Percentiles rank a stretch among this genome's conserved stretches.
Evolutionary conservation across 1,140 invertebrate species (phyloP).

Genomic region (Drosophila sechellia): DNA sequence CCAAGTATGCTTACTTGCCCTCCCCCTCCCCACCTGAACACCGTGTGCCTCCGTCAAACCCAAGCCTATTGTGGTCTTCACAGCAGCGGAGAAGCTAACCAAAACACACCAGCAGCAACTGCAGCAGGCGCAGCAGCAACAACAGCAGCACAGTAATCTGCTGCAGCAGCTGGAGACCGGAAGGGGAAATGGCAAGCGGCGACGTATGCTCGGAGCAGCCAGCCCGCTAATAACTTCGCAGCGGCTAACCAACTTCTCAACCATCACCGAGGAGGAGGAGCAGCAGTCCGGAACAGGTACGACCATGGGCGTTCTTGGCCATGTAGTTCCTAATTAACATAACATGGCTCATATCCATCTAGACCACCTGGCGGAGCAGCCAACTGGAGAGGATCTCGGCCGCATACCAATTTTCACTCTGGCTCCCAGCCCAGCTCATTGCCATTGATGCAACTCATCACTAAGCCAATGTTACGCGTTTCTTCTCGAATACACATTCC

Average conservation of each 20-base stretch:
- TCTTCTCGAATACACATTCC: neutral
- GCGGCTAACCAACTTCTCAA: constrained; percentile 69
- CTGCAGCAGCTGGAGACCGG: constrained; percentile 19
- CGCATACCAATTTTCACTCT: constrained; percentile 55
- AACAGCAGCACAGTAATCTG: constrained; percentile 9
- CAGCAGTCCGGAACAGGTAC: constrained; percentile 50
- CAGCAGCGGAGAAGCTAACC: constrained; percentile 52
- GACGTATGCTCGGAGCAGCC: constrained; percentile 46
- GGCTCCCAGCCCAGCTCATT: constrained; percentile 33
- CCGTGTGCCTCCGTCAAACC: constrained; percentile 7
- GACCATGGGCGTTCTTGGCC: neutral
- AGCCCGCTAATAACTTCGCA: constrained; percentile 74
- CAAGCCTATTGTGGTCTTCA: constrained; percentile 59
- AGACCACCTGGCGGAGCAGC: constrained; percentile 34
- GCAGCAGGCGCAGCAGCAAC: constrained; percentile 22
- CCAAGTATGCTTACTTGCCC: constrained; percentile 24
- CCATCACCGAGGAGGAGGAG: constrained; percentile 77
- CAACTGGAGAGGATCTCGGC: constrained; percentile 18
- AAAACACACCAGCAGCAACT: constrained; percentile 53
- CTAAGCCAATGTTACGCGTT: constrained; percentile 23
- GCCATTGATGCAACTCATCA: constrained; percentile 39
- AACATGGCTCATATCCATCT: neutral
- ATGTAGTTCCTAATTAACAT: neutral
- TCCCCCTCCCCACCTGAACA: neutral
- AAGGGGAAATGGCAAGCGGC: constrained; percentile 41